Base-by-base conservation (phyloP, 1,140 invertebrate species). In the Bombus pascuorum region DNA sequence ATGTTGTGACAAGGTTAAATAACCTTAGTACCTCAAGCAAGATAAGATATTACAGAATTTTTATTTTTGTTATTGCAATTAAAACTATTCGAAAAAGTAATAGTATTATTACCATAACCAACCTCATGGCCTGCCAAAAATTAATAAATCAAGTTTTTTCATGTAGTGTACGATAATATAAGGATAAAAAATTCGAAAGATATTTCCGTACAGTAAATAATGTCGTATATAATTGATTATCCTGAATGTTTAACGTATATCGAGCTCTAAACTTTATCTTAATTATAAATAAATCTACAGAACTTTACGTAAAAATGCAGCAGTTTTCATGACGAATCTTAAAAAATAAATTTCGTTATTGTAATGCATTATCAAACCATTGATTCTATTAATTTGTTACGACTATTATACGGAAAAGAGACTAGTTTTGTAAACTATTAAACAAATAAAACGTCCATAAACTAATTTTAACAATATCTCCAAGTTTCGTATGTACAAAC, bases 61-160 rank as follows among this genome's bases (percentile, higher is more conserved):
- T 57, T 25, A 53, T 44, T 37, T 73, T 59, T 37, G 12, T 84
- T 32, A 25, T 34, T 6, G 8, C 28, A 25, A 39, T 47, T n/a
- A 39, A 18, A 72, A n/a, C 12, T 28, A 39, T 39, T 39, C 1
- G 3, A 59, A 34, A 37, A 12, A 71, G n/a, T 65, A 59, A 37
- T 74, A 74, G 5, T 25, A 10, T 75, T 59, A 15, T 28, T 79
- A 32, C n/a, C 37, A 8, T 77, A 83, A 83, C 73, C 71, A 86
- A 83, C 81, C 74, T 85, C 79, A 81, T 81, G 59, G 62, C 84
- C 71, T 85, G 32, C 71, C 70, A n/a, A 75, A 44, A 74, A 68
- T 57, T 42, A 2, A 10, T 34, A 80, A 85, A 85, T 70, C 53
- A 34, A 77, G 59, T 57, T 62, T n/a, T 18, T 37, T 72, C n/a